Conservation (phyloP, 2,113 vertebrate species). For the Myotis davidii region DNA sequence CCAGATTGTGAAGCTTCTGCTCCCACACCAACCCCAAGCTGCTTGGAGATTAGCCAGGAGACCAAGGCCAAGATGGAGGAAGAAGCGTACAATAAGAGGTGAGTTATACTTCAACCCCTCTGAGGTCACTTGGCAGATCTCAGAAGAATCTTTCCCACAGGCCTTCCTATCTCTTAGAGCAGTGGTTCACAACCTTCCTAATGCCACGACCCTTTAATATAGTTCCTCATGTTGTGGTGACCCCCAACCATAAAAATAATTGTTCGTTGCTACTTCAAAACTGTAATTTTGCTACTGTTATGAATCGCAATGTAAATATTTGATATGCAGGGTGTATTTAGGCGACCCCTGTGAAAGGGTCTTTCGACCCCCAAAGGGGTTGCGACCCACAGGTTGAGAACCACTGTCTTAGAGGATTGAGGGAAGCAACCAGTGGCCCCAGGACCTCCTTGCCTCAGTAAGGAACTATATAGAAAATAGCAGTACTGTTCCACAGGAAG, state of each 20-base stretch:
- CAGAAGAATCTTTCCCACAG: conserved; percentile 37
- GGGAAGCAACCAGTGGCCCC: neutral
- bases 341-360: no score
- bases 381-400: no score
- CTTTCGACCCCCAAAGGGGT: no score
- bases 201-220: no score
- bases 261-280: no score
- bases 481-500: conserved; percentile 62
- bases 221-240: no score
- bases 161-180: conserved; percentile 19
- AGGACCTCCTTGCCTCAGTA: conserved; percentile 4
- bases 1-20: conserved; percentile 86
- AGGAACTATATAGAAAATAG: conserved; percentile 26
- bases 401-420: neutral
- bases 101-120: conserved; percentile 63
- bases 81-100: conserved; percentile 96
- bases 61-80: conserved; percentile 94
- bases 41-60: conserved; percentile 89
- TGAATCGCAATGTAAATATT: no score
- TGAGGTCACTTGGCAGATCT: neutral
- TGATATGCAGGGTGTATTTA: no score
- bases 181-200: no score
- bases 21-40: conserved; percentile 78
- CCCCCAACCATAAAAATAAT: no score
- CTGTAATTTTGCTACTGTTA: no score